Conservation (phyloP, 2,797 vertebrate species). For the Cyclura pinguis region DNA sequence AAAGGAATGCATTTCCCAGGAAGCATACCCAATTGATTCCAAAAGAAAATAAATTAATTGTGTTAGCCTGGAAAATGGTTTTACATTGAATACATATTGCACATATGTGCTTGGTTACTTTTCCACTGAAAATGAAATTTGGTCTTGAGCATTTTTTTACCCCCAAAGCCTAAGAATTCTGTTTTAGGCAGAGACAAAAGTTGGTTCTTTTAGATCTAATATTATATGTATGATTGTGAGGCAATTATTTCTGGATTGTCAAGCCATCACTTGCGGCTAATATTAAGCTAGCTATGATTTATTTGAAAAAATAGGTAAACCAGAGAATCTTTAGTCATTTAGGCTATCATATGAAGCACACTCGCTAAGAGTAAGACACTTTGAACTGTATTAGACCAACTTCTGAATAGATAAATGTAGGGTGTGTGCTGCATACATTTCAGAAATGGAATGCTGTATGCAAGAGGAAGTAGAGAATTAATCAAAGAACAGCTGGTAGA, state of each 20-base stretch:
- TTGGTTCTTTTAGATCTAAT: not conserved
- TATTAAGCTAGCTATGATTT: not conserved
- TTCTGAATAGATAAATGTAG: not conserved
- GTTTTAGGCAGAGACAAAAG: not conserved
- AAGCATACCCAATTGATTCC: not conserved
- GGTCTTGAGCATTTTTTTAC: not conserved
- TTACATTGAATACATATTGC: not conserved
- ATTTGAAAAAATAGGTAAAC: not conserved
- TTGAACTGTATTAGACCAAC: not conserved
- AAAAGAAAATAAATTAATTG: not conserved
- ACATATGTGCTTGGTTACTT: not conserved
- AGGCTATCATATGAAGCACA: not conserved
- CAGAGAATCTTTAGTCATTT: not conserved
- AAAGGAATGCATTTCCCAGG: not conserved
- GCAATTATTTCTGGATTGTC: not conserved
- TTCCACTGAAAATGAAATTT: not conserved
- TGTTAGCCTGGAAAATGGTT: not conserved
- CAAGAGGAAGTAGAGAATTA: not conserved
- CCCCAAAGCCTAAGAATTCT: not conserved
- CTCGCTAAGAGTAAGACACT: not conserved
- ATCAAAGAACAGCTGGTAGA: constrained; percentile 11
- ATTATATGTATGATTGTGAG: not conserved
- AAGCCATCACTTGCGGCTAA: not conserved
- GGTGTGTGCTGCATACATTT: not conserved
- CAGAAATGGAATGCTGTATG: not conserved